A percentile compares a stretch with the other conserved stretches of the same genome.
Conservation (phyloP, 1,140 invertebrate species). For the honey bee (Apis mellifera) region Amel_HAv3.1 CM009933.2:2497001-2497500, state of each 20-base stretch:
- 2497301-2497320: too few species aligned
- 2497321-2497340: too few species aligned
- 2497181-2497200: background rate
- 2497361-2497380: background rate
- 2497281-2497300: background rate
- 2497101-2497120: constrained; percentile 63
- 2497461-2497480: background rate
- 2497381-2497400: background rate
- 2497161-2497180: constrained; percentile 21
- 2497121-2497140: constrained; percentile 57
- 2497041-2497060: background rate
- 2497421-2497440: background rate
- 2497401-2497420: background rate
- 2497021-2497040: background rate
- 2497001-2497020: background rate
- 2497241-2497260: too few species aligned
- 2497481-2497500: background rate
- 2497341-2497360: background rate
- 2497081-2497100: constrained; percentile 45
- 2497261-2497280: too few species aligned
- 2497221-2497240: too few species aligned
- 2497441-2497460: constrained; percentile 1
- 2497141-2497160: constrained; percentile 20
- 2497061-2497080: constrained; percentile 47
- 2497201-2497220: too few species aligned